Percentiles rank a stretch among this genome's conserved stretches.
Conservation (phyloP, 1,140 invertebrate species). For the Limonius californicus region DNA sequence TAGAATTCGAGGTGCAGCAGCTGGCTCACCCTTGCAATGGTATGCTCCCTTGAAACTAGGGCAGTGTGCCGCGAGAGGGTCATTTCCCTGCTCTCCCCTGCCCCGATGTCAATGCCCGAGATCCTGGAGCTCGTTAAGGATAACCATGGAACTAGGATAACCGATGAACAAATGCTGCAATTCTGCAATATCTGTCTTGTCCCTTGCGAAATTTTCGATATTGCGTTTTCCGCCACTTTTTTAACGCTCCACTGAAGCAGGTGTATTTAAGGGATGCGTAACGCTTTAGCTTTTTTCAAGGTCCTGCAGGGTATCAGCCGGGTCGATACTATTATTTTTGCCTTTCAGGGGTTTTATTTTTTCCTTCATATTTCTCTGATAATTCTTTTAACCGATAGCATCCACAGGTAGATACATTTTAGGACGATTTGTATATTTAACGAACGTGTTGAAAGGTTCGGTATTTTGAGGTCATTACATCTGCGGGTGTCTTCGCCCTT, state of each 20-base stretch:
- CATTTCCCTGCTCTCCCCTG: constrained; percentile 17
- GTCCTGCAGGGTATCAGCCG: no score
- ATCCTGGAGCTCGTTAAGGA: constrained; percentile 4
- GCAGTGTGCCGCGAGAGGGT: constrained; percentile 33
- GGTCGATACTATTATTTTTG: no score
- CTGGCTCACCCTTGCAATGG: constrained; percentile 24
- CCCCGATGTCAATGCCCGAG: constrained; percentile 32
- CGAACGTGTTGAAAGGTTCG: background rate
- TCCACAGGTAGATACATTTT: no score
- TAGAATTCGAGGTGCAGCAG: constrained; percentile 15
- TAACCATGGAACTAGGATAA: constrained; percentile 12
- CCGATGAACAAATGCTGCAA: constrained; percentile 3
- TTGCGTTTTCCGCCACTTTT: background rate
- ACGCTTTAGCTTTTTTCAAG: no score
- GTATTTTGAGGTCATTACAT: background rate
- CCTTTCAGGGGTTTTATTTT: no score
- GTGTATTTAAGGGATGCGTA: no score
- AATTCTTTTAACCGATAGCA: no score
- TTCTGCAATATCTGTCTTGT: background rate
- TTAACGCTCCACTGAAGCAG: no score
- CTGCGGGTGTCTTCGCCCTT: constrained; percentile 30
- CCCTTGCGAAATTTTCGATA: background rate
- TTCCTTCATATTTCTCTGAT: no score
- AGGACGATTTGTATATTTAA: no score
- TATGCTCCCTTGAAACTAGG: constrained; percentile 26